Evolutionary conservation across 2,888 invertebrate species (phyloP), one percentile per base, ranked within the genome.

Genomic region (Acleris laterana): DNA sequence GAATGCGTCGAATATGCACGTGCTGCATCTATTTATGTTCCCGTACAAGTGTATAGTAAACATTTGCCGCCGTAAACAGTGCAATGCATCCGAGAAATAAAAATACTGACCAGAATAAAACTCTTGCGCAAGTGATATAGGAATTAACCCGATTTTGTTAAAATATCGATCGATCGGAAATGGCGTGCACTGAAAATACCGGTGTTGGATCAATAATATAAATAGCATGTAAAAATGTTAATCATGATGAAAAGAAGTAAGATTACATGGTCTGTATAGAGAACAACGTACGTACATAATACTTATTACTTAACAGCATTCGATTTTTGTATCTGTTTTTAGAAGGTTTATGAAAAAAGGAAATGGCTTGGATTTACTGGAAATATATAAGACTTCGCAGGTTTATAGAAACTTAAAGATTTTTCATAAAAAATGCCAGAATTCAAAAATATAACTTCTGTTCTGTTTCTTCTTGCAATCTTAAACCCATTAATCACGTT

Each of bases 121-220:
- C 76, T 72, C 76, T 84, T 82, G 75, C 80, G 82, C 77, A 81
- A 83, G 77, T 81, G 84, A 84, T 86, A 87, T 79, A 85, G 84
- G 86, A 88, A 84, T 89, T 90, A 89, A 89, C 90, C 91, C 81
- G 82, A 90, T 86, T 87, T 85, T 83, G 81, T 81, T 75, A 80
- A 85, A 85, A 85, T 85, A 85, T 85, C 84, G 84, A 83, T 85
- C 71, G 69, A 77, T 79, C 78, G 77, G 79, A 80, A 78, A 73
- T 73, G 68, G 61, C 68, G 32, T 66, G 71, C 64, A 79, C 81
- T 80, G 72, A 82, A 25, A 87, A 85, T 85, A 85, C 17, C 17
- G 46, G 7, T 6, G n/a, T 46, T 46, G n/a, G n/a, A 17, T 46
- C 13, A 46, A n/a, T 46, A 17, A 46, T 2, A 46, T 46, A 46